Base-by-base conservation (phyloP, 2,797 vertebrate species). In the Pelobates cultripes region DNA sequence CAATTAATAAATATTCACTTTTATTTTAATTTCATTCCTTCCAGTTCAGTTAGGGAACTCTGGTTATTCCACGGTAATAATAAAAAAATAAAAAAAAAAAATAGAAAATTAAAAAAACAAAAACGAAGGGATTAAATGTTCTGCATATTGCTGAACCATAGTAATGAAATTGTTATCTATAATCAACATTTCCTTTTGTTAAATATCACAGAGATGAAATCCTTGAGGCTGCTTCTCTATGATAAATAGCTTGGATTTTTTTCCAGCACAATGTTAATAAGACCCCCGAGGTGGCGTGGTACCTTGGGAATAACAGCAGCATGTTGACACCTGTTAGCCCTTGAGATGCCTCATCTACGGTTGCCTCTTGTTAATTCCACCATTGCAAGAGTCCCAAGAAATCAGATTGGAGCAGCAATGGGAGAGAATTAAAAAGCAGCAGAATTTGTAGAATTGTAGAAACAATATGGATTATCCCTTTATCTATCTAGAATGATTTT, bases 301-400 rank as follows among this genome's bases (percentile, higher is more conserved):
- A 53, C 75, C 76, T 44, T 17, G 81, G 76, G 81, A 70, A 61
- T 42, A 53, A 43, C 47, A 14, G 44, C 41, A 57, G 68, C 81
- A 47, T 60, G 81, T 70, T 74, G 71, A 57, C 81, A 79, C 81
- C 81, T 83, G 81, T 78, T 69, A n/a, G 43, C 47, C 75, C 71
- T 78, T 63, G 61, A 70, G 70, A 74, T 78, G 70, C 76, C 53
- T 70, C 76, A 64, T 51, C 14, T 70, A 70, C 43, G 13, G 6
- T 44, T 5, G 69, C 57, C 17, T 68, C 75, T 45, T 73, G 70
- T 9, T 55, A 69, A 47, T 73, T 51, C 17, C 12, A 15, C 66
- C 70, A 74, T 83, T 28, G 28, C 28, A 28, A 28, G 28, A 28
- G 28, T 69, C 67, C 63, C 71, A 44, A 79, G 73, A 79, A 55